Evolutionary conservation across 2,888 invertebrate species (phyloP).

Genomic region (Dasypolia templi): DNA sequence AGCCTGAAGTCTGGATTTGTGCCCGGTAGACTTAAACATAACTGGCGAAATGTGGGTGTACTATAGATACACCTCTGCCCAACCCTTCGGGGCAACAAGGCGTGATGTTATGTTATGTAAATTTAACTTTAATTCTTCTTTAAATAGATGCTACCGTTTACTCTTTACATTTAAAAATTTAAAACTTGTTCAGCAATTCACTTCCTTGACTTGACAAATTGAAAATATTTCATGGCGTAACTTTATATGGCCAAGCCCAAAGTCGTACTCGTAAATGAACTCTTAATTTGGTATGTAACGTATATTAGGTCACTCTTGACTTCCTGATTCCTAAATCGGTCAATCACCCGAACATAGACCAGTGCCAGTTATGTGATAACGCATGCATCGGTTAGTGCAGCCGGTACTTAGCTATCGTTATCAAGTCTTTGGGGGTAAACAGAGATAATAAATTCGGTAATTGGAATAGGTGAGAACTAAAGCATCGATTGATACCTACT

Average conservation of each 20-base stretch:
- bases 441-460: conserved; percentile 5
- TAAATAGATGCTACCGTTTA: too few relatives aligned
- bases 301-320: conserved; percentile 32
- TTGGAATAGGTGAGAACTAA: background rate
- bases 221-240: background rate
- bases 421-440: conserved; percentile 22
- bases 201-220: background rate
- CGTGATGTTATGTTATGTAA: too few relatives aligned
- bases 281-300: conserved; percentile 9
- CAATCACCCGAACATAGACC: conserved; percentile 23
- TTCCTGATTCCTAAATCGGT: conserved; percentile 45
- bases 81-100: too few relatives aligned
- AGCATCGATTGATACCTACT: background rate
- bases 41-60: too few relatives aligned
- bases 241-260: background rate
- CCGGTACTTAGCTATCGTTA: conserved; percentile 17
- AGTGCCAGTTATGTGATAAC: too few relatives aligned
- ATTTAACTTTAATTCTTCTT: too few relatives aligned
- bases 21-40: too few relatives aligned
- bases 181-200: too few relatives aligned
- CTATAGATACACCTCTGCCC: too few relatives aligned
- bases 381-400: conserved; percentile 32
- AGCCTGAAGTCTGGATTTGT: too few relatives aligned
- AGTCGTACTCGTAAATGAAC: conserved; percentile 20
- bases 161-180: too few relatives aligned